Evolutionary conservation across 1,140 invertebrate genomes (phyloP), one percentile per base, ranked within the genome.

Genomic region (Pinna nobilis): DNA sequence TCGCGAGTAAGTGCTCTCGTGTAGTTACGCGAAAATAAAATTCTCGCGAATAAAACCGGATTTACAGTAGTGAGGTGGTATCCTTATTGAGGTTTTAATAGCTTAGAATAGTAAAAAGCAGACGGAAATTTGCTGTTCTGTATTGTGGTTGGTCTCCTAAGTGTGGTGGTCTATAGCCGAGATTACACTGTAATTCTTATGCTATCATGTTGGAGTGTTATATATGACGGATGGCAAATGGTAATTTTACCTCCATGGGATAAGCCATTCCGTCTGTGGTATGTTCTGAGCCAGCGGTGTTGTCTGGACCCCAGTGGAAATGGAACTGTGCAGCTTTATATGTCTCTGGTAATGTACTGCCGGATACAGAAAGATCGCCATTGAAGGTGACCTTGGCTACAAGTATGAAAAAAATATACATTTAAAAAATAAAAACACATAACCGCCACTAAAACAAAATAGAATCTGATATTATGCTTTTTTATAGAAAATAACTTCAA

Each of bases 231-330:
- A n/a, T n/a, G n/a, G n/a, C n/a, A n/a, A n/a, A n/a, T n/a, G n/a
- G n/a, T n/a, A n/a, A n/a, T n/a, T n/a, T 69, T 79, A 86, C 85
- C 79, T 85, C 85, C 70, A 84, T 67, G 15, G 84, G 80, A 57
- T 68, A 84, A n/a, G 28, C 4, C 25, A 49, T 71, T 15, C 72
- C 76, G 47, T 86, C 61, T 0, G 80, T 30, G 2, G 37, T 60
- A 49, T 87, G 85, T 70, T 88, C 85, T 1, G 85, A 87, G 11
- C 85, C 85, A 11, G 50, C 13, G 1, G 50, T 68, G 30, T 75
- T 65, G 11, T 76, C 70, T 18, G 30, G 57, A 11, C 84, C 84
- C 83, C 84, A 87, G 74, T 88, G 86, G 53, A 87, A 83, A 63
- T 87, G 85, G 35, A 84, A 80, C 60, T 84, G 79, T 0, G 33